Percentiles rank a stretch among this genome's conserved stretches.
These are phyloP conservation scores for Pegoplata infirma DNA, from an alignment of 2,888 invertebrate genomes.

Conservation along the genomic window DNA sequence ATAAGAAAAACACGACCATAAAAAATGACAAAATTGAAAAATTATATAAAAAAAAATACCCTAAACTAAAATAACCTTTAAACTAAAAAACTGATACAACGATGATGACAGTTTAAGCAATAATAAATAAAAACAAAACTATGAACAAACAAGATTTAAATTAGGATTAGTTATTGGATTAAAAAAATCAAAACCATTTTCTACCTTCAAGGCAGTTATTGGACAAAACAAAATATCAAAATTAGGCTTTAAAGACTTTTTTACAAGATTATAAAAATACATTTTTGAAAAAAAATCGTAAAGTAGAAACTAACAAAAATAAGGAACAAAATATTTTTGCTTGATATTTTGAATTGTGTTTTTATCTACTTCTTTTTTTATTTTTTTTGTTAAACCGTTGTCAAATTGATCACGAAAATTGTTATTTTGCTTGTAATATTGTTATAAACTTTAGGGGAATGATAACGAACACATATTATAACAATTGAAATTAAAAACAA, in stretches of 20 bases:
- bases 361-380: not conserved
- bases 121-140: conserved; percentile 9
- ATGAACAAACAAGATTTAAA: conserved; percentile 2
- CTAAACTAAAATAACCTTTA: conserved; percentile 49
- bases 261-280: conserved; percentile 5
- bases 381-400: conserved; percentile 2
- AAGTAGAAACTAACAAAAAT: conserved; percentile 8
- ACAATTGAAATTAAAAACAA: too few species aligned
- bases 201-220: conserved; percentile 28
- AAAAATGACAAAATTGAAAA: conserved; percentile 35
- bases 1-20: conserved; percentile 39
- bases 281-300: not conserved
- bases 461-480: too few species aligned
- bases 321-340: not conserved
- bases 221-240: not conserved
- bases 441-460: not conserved
- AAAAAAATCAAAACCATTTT: conserved; percentile 36
- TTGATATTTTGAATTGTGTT: not conserved
- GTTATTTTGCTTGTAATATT: conserved; percentile 11
- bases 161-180: conserved; percentile 9
- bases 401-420: conserved; percentile 31
- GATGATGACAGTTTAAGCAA: conserved; percentile 48
- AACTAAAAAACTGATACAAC: conserved; percentile 50
- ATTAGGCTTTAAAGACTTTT: conserved; percentile 19
- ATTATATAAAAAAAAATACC: conserved; percentile 8